Conservation (phyloP, 2,113 vertebrate genomes). For the Nyctereutes procyonoides region DNA sequence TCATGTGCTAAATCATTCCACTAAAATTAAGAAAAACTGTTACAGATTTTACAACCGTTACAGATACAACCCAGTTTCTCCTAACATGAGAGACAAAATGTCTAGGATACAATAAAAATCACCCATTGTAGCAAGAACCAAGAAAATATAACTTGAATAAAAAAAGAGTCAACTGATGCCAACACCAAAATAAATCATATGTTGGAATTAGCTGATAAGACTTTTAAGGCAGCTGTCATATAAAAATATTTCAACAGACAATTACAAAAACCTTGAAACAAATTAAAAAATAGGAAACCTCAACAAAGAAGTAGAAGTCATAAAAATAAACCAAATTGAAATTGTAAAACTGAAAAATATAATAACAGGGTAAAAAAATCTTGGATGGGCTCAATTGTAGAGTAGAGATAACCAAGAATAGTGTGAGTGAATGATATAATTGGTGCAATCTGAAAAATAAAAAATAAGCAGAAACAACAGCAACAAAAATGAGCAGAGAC, state of each 20-base stretch:
- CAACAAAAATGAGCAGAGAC: background rate
- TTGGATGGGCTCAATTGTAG: background rate
- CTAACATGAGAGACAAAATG: background rate
- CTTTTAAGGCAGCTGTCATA: background rate
- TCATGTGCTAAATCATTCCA: accelerated
- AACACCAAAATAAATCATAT: background rate
- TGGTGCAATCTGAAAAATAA: background rate
- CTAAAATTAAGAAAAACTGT: background rate
- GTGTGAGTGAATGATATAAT: background rate
- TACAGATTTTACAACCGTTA: no score
- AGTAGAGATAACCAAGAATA: background rate
- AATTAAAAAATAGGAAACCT: background rate
- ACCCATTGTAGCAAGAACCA: background rate
- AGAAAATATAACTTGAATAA: background rate
- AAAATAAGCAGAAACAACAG: background rate
- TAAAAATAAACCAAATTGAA: background rate
- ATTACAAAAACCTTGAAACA: background rate
- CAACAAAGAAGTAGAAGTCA: background rate
- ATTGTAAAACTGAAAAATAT: background rate
- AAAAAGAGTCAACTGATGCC: background rate
- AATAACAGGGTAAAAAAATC: background rate
- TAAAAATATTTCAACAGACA: background rate
- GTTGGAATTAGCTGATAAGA: background rate
- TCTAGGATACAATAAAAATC: background rate
- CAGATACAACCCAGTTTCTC: background rate